Evolutionary conservation across 2,113 vertebrate species (phyloP), one percentile per base, ranked within the genome.

Genomic region (Capra hircus): DNA sequence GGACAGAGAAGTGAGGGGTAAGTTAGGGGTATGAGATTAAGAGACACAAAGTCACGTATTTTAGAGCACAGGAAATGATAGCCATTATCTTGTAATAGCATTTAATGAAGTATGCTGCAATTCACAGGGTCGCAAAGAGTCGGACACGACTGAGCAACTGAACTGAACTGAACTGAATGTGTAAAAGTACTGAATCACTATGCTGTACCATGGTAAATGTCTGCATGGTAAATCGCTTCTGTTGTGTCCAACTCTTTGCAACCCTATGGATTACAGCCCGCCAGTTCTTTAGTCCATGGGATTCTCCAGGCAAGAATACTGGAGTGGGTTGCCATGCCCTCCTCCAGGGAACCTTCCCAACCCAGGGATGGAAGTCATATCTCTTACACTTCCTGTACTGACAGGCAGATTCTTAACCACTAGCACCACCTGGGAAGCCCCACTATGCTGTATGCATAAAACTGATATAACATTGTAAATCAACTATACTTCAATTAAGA

Each of bases 201-300:
- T 14, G 48, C 48, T 82, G 5, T 11, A 12, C 0, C 36, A 36
- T 36, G 36, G 0, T 40, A 19, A 10, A 13, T 40, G n/a, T 40
- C n/a, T 71, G 19, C n/a, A 40, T 40, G 67, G n/a, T 71, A 40
- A 71, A 19, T 23, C 5, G 2, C 67, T 74, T 74, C 67, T 23
- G 5, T 23, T 6, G 19, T 23, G 19, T 40, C 19, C 67, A 23
- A 1, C n/a, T 74, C n/a, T 74, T 25, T 74, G 67, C 67, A 71
- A 40, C 67, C 19, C 67, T 71, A 23, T 71, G n/a, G 67, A 71
- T 40, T 12, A 71, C 5, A 71, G 67, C 17, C n/a, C 23, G 19
- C n/a, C 67, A 25, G 11, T 40, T 74, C n/a, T 40, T 40, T 1
- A 2, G 67, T 40, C 19, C 19, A 40, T 40, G 67, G 36, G 67